Percentiles rank a stretch among this genome's conserved stretches.
phyloP scores from a whole-genome alignment of 2,888 invertebrate genomes.

The Lasioglossum villosulum region DNA sequence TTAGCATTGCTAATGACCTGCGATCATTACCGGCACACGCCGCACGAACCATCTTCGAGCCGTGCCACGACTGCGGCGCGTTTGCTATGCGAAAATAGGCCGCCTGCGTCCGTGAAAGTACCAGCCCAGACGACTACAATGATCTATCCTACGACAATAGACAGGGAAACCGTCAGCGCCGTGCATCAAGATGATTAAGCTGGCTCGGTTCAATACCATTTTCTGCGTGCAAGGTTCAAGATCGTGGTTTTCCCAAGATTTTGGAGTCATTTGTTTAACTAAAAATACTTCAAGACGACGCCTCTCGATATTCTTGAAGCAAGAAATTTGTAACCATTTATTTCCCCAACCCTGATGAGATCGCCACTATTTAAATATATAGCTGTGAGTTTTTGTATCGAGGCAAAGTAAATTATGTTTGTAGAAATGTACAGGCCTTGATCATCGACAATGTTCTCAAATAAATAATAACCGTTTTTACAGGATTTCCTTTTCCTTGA shows the following conservation, averaged over 20 bases:
- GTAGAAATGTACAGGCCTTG: no score
- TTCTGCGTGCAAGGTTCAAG: background rate
- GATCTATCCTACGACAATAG: constrained; percentile 27
- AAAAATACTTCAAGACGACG: background rate
- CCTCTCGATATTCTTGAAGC: background rate
- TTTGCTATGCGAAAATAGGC: constrained; percentile 68
- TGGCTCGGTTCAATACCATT: background rate
- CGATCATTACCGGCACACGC: constrained; percentile 82
- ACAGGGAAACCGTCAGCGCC: background rate
- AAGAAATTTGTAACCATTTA: background rate
- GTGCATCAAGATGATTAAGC: background rate
- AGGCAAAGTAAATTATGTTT: no score
- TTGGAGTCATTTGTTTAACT: background rate
- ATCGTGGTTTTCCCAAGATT: background rate
- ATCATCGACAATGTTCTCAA: no score
- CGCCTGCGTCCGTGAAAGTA: constrained; percentile 36
- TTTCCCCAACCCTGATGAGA: background rate
- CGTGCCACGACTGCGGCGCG: constrained; percentile 29
- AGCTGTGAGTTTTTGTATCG: no score
- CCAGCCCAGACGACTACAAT: constrained; percentile 26
- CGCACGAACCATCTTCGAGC: constrained; percentile 63
- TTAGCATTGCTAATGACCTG: constrained; percentile 83
- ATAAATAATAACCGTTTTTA: no score
- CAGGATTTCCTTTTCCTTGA: no score
- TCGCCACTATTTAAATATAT: no score